Evolutionary conservation across 2,888 invertebrate genomes (phyloP).

Genomic region (Eupeodes latifasciatus): DNA sequence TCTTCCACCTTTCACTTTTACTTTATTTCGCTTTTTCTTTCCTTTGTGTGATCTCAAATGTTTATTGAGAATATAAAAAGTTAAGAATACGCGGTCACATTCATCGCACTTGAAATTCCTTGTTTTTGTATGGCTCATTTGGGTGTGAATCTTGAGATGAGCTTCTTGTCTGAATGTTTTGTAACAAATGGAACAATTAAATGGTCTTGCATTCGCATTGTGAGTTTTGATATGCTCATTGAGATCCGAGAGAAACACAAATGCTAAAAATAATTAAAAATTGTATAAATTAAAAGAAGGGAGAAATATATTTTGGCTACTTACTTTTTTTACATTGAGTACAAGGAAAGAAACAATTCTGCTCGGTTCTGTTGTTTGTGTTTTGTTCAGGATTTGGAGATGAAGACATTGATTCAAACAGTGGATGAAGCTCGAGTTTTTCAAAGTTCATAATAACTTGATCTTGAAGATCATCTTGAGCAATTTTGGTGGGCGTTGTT

Average conservation of each 20-base stretch:
- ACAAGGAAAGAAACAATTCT: constrained; percentile 3
- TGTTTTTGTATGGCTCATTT: constrained; percentile 35
- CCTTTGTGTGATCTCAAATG: constrained; percentile 34
- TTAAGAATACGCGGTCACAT: constrained; percentile 13
- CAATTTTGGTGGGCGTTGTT: neutral
- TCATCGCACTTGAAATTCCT: constrained; percentile 13
- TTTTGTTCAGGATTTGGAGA: neutral
- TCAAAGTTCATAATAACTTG: constrained; percentile 24
- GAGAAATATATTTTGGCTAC: neutral
- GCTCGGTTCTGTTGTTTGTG: neutral
- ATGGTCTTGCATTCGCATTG: neutral
- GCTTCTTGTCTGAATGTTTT: constrained; percentile 16
- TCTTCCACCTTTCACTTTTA: neutral
- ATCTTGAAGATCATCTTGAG: neutral
- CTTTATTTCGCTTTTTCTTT: constrained; percentile 6
- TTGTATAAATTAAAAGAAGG: neutral
- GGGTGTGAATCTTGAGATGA: constrained; percentile 6
- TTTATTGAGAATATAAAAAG: constrained; percentile 36
- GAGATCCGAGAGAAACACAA: neutral
- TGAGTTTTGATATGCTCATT: constrained; percentile 10
- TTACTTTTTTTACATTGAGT: neutral
- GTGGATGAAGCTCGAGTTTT: constrained; percentile 23
- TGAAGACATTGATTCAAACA: constrained; percentile 21
- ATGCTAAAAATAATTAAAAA: neutral
- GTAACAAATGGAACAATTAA: constrained; percentile 13